phyloP scores from a whole-genome alignment of 2,113 vertebrate genomes.

The Podarcis raffonei region DNA sequence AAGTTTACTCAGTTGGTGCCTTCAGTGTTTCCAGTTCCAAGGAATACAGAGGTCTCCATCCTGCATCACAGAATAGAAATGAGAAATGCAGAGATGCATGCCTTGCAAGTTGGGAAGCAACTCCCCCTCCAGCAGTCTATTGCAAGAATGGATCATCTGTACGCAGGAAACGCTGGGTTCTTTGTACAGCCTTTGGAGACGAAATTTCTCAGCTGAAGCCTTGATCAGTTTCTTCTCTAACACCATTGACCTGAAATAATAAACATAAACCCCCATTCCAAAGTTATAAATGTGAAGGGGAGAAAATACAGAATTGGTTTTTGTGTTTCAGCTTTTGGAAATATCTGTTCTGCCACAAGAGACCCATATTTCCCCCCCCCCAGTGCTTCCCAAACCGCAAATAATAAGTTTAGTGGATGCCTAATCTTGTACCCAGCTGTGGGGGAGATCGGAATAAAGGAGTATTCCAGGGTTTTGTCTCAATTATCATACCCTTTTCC shows the following conservation, averaged over 20 bases:
- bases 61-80: constrained; percentile 94
- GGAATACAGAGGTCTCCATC: constrained; percentile 96
- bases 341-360: not conserved
- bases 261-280: not conserved
- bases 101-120: constrained; percentile 79
- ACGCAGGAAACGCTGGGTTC: constrained; percentile 88
- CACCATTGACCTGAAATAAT: constrained; percentile 78
- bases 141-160: constrained; percentile 91
- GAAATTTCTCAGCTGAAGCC: constrained; percentile 79
- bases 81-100: constrained; percentile 87
- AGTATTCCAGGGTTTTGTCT: not conserved
- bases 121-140: constrained; percentile 81
- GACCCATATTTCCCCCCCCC: not conserved
- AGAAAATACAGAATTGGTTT: not conserved
- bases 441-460: not conserved
- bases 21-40: constrained; percentile 93
- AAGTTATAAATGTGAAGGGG: constrained; percentile 17
- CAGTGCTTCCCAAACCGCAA: not conserved
- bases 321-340: not conserved
- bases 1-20: constrained; percentile 49
- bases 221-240: constrained; percentile 80
- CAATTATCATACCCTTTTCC: not conserved
- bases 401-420: not conserved
- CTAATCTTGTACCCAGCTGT: not conserved
- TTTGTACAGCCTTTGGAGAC: constrained; percentile 85